Base-by-base conservation (phyloP, 2,113 vertebrate genomes). In the Gila orcuttii region DNA sequence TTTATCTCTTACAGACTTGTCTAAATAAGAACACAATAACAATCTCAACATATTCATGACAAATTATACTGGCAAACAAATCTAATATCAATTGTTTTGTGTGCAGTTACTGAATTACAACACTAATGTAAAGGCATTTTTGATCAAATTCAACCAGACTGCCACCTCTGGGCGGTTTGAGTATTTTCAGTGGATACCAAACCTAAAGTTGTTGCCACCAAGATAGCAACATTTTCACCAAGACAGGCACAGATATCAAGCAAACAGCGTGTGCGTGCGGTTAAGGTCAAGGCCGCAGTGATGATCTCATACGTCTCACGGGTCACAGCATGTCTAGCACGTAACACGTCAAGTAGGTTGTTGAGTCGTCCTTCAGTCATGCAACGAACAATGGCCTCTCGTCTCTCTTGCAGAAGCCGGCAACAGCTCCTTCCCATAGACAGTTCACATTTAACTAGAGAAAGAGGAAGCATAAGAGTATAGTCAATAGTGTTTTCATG, bases 311-410 rank as follows among this genome's bases (percentile, higher is more conserved):
- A 96, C n/a, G 93, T 93, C 86, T 45, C 45, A 1, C 89, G 91
- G 7, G 93, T 93, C 68, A 96, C 69, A 0, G 6, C 76, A 7
- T 88, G 89, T 57, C 89, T 87, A 0, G 95, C 91, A 42, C 93
- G 92, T 13, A 96, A 88, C 45, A 92, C 89, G 0, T 96, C 95
- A 0, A 96, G 88, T 28, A 94, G 47, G 17, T 91, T 89, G 89
- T 96, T 96, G 42, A 96, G 91, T 0, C 90, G 90, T 6, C 95
- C 95, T 78, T 95, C 94, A 2, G 95, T 96, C 93, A 96, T 94
- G 66, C 84, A 84, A 2, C 52, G 87, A 45, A 96, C 85, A 11
- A 96, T 93, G 69, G 66, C 78, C 81, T 94, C 93, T 8, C 94
- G 92, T 57, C 81, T 88, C 60, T 88, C 91, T 39, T 60, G 57